Conservation (phyloP, 2,113 vertebrate genomes). For the Archocentrus centrarchus region DNA sequence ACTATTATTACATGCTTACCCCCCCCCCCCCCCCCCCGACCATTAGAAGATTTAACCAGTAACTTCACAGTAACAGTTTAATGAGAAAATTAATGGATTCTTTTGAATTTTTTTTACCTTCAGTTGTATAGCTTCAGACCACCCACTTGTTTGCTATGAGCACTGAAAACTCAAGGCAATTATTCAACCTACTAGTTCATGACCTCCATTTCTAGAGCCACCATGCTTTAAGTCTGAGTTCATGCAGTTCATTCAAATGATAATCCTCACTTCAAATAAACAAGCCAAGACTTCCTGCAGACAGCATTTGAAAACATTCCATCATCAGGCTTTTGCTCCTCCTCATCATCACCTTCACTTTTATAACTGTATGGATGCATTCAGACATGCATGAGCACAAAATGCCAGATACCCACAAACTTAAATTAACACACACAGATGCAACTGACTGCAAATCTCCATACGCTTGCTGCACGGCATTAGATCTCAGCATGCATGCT, state of each 20-base stretch:
- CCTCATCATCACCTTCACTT: neutral
- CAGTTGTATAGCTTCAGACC: slow-evolving; percentile 35
- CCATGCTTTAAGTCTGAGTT: slow-evolving; percentile 43
- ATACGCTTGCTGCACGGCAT: neutral
- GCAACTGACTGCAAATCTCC: slow-evolving; percentile 22
- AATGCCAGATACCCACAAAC: neutral
- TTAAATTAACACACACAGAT: slow-evolving; percentile 13
- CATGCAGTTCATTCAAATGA: slow-evolving; percentile 60
- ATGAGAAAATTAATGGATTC: slow-evolving; percentile 21
- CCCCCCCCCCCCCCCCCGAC: no score
- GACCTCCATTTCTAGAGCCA: slow-evolving; percentile 47
- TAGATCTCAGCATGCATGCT: neutral
- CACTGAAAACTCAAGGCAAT: slow-evolving; percentile 37
- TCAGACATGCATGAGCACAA: slow-evolving; percentile 8
- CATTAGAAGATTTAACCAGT: slow-evolving; percentile 11
- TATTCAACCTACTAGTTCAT: slow-evolving; percentile 57
- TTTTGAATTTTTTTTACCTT: slow-evolving; percentile 20
- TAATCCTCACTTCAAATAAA: slow-evolving; percentile 65
- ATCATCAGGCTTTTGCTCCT: slow-evolving; percentile 8
- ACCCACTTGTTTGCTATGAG: slow-evolving; percentile 33
- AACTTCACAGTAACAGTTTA: slow-evolving; percentile 27
- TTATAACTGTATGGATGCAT: slow-evolving; percentile 12
- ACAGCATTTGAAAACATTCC: slow-evolving; percentile 41
- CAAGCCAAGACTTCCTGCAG: slow-evolving; percentile 33
- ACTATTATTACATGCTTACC: neutral